Evolutionary conservation across 2,888 invertebrate species (phyloP).

Genomic region (Gonocerus acuteangulatus): DNA sequence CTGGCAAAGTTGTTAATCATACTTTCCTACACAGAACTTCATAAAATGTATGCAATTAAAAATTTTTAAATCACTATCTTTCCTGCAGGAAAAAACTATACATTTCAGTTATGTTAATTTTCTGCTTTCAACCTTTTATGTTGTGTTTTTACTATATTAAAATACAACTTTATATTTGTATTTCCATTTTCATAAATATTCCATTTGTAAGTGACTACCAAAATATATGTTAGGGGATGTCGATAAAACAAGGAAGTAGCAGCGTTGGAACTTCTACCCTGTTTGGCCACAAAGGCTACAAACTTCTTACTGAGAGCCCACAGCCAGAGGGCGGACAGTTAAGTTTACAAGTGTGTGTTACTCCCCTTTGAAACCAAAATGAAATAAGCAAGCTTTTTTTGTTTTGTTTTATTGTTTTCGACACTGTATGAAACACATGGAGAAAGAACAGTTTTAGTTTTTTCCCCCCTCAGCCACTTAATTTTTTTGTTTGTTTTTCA

Average conservation of each 20-base stretch:
- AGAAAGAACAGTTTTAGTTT: background rate
- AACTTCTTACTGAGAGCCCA: slow-evolving; percentile 36
- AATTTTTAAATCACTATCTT: too few relatives aligned
- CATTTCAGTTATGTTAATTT: too few relatives aligned
- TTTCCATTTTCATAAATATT: too few relatives aligned
- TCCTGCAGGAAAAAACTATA: too few relatives aligned
- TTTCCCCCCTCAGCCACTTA: background rate
- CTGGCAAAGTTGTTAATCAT: too few relatives aligned
- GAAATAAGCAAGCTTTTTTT: slow-evolving; percentile 10
- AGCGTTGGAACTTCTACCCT: slow-evolving; percentile 18
- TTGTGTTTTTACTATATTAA: too few relatives aligned
- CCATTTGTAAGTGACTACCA: too few relatives aligned
- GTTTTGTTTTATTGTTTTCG: too few relatives aligned
- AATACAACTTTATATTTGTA: too few relatives aligned
- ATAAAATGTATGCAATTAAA: too few relatives aligned
- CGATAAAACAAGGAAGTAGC: slow-evolving; percentile 26
- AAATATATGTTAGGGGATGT: slow-evolving; percentile 25
- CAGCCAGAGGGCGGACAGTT: slow-evolving; percentile 33
- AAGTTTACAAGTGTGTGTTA: slow-evolving; percentile 27
- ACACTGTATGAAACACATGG: slow-evolving; percentile 5
- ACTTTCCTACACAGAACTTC: too few relatives aligned
- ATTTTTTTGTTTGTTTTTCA: background rate
- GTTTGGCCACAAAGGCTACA: slow-evolving; percentile 36
- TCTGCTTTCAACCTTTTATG: too few relatives aligned
- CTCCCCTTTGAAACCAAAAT: slow-evolving; percentile 9